phyloP scores from a whole-genome alignment of 2,113 vertebrate genomes.

The Chionomys nivalis region DNA sequence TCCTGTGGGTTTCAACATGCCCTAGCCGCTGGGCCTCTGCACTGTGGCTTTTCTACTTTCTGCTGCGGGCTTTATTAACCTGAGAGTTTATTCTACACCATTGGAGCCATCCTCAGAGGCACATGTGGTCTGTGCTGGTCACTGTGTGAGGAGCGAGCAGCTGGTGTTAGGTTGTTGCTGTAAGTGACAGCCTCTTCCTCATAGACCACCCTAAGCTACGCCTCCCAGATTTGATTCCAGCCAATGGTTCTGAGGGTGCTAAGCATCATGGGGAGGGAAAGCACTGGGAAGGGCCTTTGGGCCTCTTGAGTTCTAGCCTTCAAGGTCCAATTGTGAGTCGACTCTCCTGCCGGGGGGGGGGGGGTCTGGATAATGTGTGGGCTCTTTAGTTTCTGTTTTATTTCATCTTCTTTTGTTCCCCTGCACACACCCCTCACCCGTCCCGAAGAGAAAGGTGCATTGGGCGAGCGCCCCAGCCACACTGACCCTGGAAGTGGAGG shows the following conservation, averaged over 20 bases:
- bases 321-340: neutral
- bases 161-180: neutral
- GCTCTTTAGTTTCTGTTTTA: neutral
- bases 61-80: neutral
- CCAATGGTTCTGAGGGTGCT: neutral
- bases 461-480: neutral
- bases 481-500: conserved; percentile 94
- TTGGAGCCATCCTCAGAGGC: neutral
- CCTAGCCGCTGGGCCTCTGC: neutral
- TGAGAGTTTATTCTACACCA: neutral
- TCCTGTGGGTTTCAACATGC: neutral
- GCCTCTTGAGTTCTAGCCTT: neutral
- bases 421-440: neutral
- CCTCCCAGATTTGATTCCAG: neutral
- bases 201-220: neutral
- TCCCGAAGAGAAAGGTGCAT: neutral
- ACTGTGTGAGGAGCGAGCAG: neutral
- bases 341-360: neutral
- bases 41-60: neutral
- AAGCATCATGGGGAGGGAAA: neutral
- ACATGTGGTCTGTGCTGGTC: neutral
- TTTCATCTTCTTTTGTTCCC: neutral
- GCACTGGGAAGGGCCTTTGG: neutral
- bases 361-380: neutral
- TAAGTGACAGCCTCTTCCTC: neutral